Percentiles rank a stretch among this genome's conserved stretches.
phyloP scores from a whole-genome alignment of 2,888 invertebrate species.

The Archips xylosteana region DNA sequence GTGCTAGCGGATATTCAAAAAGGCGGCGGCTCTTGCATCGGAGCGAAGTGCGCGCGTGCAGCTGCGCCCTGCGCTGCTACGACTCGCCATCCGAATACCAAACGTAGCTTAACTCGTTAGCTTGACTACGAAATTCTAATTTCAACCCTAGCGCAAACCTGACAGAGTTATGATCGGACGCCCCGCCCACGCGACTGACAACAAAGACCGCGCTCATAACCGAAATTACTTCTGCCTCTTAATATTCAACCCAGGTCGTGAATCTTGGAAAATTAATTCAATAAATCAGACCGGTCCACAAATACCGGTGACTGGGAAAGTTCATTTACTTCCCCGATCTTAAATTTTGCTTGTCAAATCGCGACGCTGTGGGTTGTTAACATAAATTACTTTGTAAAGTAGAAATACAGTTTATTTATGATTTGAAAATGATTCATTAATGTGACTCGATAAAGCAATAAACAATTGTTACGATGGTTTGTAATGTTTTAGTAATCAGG shows the following conservation, averaged over 20 bases:
- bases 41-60: conserved; percentile 29
- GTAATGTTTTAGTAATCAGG: conserved; percentile 28
- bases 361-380: conserved; percentile 52
- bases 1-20: conserved; percentile 7
- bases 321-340: conserved; percentile 65
- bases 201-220: conserved; percentile 75
- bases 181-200: conserved; percentile 62
- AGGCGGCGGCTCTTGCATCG: conserved; percentile 3
- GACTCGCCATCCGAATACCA: conserved; percentile 43
- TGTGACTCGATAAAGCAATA: conserved; percentile 13
- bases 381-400: conserved; percentile 57
- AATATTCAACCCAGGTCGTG: conserved; percentile 72
- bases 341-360: conserved; percentile 63
- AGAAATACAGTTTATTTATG: conserved; percentile 46
- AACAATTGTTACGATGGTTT: conserved; percentile 15
- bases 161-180: conserved; percentile 65
- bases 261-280: conserved; percentile 80
- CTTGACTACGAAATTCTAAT: conserved; percentile 59
- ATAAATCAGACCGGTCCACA: conserved; percentile 73
- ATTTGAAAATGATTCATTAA: conserved; percentile 51
- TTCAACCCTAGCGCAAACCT: conserved; percentile 54
- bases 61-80: conserved; percentile 39
- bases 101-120: conserved; percentile 58
- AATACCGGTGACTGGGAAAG: conserved; percentile 68
- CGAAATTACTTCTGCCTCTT: conserved; percentile 77